Evolutionary conservation across 1,140 invertebrate species (phyloP).

Genomic region (Drosophila obscura): DNA sequence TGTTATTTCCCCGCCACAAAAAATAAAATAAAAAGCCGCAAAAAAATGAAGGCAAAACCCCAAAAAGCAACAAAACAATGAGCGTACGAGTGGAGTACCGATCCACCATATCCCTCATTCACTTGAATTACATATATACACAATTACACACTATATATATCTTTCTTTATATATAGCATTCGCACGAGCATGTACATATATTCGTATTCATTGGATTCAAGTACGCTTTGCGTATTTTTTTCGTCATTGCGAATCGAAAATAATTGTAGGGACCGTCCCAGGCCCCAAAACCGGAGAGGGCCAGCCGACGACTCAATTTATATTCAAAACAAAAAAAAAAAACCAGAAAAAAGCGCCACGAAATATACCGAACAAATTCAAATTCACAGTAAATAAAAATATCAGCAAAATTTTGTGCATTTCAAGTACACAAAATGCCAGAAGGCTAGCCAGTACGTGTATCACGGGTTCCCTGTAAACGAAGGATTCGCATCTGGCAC

Average conservation of each 20-base stretch:
- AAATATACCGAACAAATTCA: conserved; percentile 11
- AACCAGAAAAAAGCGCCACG: conserved; percentile 1
- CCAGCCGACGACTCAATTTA: conserved; percentile 26
- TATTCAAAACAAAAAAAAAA: conserved; percentile 12
- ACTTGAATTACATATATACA: conserved; percentile 22
- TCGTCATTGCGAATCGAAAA: conserved; percentile 71
- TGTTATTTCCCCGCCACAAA: conserved; percentile 40
- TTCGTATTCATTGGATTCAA: conserved; percentile 40
- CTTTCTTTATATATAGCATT: conserved; percentile 5
- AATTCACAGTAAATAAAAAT: conserved; percentile 39
- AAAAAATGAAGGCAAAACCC: conserved; percentile 59
- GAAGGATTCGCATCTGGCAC: no score
- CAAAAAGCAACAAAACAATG: conserved; percentile 25
- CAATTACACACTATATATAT: conserved; percentile 8
- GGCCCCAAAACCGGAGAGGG: neutral
- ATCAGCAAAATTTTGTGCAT: neutral
- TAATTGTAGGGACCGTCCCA: conserved; percentile 55
- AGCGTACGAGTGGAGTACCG: conserved; percentile 12
- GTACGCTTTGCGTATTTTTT: conserved; percentile 60
- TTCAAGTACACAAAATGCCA: no score
- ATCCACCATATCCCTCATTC: neutral
- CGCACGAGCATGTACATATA: neutral
- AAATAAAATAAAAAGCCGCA: conserved; percentile 42
- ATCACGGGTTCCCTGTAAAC: no score
- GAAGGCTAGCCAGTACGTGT: no score